phyloP scores from a whole-genome alignment of 35 echinoderm and acorn worm genomes.

The Patiria miniata region DNA sequence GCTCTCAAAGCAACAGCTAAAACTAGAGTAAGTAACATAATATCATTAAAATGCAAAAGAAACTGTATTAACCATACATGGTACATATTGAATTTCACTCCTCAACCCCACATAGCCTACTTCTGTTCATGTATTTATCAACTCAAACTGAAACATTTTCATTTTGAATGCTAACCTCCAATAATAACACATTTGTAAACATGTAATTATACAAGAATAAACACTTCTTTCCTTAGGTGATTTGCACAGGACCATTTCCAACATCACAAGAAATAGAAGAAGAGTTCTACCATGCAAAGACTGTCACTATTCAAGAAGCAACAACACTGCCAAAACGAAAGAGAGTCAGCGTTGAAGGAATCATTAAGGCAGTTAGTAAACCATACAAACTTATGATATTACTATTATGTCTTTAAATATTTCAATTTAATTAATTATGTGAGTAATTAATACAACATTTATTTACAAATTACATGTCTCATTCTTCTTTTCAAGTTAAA shows the following conservation, averaged over 20 bases:
- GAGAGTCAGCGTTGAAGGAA: neutral
- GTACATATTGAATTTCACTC: too few relatives aligned
- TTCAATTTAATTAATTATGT: neutral
- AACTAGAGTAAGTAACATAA: neutral
- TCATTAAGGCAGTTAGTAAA: neutral
- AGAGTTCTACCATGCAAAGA: neutral
- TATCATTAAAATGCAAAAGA: neutral
- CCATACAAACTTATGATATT: neutral
- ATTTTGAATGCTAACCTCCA: neutral
- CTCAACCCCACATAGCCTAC: too few relatives aligned
- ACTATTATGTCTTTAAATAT: neutral
- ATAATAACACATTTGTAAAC: too few relatives aligned
- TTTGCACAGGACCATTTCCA: neutral
- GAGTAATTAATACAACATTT: neutral
- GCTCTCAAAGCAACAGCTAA: neutral
- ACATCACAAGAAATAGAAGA: neutral
- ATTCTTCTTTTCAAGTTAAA: neutral
- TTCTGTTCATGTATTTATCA: too few relatives aligned
- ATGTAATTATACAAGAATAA: neutral
- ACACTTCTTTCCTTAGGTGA: neutral
- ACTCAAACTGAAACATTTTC: neutral
- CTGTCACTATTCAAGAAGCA: neutral
- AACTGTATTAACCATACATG: too few relatives aligned
- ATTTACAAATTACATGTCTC: neutral
- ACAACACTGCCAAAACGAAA: neutral